Evolutionary conservation across 2,113 vertebrate species (phyloP).

Genomic region (Etheostoma cragini): DNA sequence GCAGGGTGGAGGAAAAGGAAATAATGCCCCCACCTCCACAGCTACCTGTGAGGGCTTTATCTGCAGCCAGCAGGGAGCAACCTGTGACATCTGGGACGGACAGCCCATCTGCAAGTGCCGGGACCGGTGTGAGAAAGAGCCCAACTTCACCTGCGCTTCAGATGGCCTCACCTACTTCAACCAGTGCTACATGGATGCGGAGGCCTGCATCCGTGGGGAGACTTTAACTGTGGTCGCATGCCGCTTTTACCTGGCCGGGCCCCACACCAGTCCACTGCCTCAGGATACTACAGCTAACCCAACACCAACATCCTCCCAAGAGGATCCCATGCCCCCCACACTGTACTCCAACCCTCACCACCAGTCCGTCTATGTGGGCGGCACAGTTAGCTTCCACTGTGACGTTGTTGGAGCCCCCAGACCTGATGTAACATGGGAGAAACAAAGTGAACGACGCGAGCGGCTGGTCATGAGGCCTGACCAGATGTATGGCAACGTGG

Average conservation of each 20-base stretch:
- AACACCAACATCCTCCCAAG: constrained; percentile 82
- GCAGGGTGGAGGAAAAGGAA: constrained; percentile 36
- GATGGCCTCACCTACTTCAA: constrained; percentile 99
- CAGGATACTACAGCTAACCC: constrained; percentile 89
- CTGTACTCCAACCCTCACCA: constrained; percentile 93
- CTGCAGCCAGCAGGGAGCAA: constrained; percentile 93
- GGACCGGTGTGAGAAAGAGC: constrained; percentile 96
- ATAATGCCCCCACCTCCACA: not conserved
- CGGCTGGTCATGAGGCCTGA: constrained; percentile 94
- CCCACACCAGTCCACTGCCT: constrained; percentile 88
- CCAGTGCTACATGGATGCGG: constrained; percentile 97
- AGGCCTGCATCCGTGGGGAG: constrained; percentile 92
- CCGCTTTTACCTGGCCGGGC: constrained; percentile 91
- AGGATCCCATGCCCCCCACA: constrained; percentile 86
- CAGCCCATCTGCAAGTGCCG: constrained; percentile 95
- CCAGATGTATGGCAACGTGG: constrained; percentile 97
- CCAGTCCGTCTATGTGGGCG: constrained; percentile 89
- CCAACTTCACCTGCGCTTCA: constrained; percentile 95
- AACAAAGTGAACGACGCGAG: constrained; percentile 89
- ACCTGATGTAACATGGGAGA: constrained; percentile 96
- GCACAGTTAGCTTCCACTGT: constrained; percentile 95
- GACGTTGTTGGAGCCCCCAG: constrained; percentile 90
- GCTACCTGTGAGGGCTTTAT: constrained; percentile 90
- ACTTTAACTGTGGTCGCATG: constrained; percentile 90
- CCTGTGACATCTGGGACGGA: constrained; percentile 95